A percentile compares a stretch with the other conserved stretches of the same genome.
Evolutionary conservation across 2,797 vertebrate species (phyloP).

Genomic region (Megalops cyprinoides): DNA sequence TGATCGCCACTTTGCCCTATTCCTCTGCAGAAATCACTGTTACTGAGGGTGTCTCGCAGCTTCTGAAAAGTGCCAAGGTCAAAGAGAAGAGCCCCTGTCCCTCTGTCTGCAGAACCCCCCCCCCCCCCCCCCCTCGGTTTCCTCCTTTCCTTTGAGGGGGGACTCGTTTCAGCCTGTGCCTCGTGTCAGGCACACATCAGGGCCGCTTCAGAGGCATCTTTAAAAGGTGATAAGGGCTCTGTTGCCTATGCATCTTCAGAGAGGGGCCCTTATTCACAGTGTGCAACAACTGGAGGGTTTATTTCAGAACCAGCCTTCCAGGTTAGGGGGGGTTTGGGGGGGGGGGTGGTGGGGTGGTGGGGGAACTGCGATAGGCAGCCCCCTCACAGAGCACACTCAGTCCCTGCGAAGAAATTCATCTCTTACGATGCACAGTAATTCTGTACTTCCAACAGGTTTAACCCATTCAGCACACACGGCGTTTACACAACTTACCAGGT

Average conservation of each 20-base stretch:
- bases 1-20: too few relatives aligned
- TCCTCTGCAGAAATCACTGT: conserved; percentile 31
- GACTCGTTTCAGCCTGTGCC: conserved; percentile 13
- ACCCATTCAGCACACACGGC: too few relatives aligned
- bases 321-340: too few relatives aligned
- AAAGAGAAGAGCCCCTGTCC: conserved; percentile 20
- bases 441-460: not conserved
- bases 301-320: conserved; percentile 4
- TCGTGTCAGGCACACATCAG: conserved; percentile 31
- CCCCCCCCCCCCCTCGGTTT: conserved; percentile 40
- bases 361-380: not conserved
- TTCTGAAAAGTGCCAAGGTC: conserved; percentile 16
- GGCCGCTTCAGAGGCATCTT: conserved; percentile 30
- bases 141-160: conserved; percentile 35
- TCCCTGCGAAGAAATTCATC: too few relatives aligned
- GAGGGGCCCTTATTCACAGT: conserved; percentile 50
- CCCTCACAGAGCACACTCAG: not conserved
- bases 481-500: too few relatives aligned
- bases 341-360: too few relatives aligned
- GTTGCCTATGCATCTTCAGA: conserved; percentile 52
- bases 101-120: conserved; percentile 18
- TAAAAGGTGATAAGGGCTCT: conserved; percentile 46
- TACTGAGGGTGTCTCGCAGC: conserved; percentile 22
- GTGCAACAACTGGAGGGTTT: conserved; percentile 38
- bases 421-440: not conserved